phyloP scores from a whole-genome alignment of 2,888 invertebrate species.

The Drosophila bunnanda region DNA sequence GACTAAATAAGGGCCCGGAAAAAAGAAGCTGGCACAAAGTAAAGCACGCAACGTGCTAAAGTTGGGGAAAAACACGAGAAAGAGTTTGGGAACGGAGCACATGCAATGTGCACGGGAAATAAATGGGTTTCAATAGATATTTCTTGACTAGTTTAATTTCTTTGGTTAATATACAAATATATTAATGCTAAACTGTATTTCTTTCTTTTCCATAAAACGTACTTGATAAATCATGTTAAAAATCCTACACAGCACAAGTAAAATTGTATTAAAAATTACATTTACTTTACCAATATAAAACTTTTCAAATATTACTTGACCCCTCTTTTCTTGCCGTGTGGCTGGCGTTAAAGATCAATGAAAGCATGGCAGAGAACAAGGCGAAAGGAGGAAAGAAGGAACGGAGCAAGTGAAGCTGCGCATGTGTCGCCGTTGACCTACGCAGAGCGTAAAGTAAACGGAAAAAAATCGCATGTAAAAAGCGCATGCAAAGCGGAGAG shows the following conservation, averaged over 20 bases:
- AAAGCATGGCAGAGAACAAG: constrained; percentile 52
- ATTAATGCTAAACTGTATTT: too few species aligned
- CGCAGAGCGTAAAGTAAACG: constrained; percentile 72
- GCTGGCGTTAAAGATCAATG: constrained; percentile 76
- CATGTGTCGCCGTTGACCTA: constrained; percentile 82
- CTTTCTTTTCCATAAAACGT: too few species aligned
- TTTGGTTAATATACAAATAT: too few species aligned
- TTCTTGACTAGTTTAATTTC: too few species aligned
- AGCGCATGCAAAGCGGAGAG: constrained; percentile 41
- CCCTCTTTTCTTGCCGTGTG: constrained; percentile 17
- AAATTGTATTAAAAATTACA: too few species aligned
- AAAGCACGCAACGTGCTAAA: constrained; percentile 65
- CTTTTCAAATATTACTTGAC: too few species aligned
- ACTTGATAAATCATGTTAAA: too few species aligned
- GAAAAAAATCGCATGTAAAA: constrained; percentile 65
- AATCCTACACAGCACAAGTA: too few species aligned
- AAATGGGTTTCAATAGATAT: background rate
- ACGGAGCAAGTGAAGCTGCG: constrained; percentile 53
- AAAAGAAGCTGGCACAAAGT: constrained; percentile 40
- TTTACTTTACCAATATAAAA: too few species aligned
- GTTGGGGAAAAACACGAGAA: constrained; percentile 23
- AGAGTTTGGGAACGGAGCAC: constrained; percentile 41
- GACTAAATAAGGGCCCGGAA: constrained; percentile 53
- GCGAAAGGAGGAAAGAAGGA: constrained; percentile 18
- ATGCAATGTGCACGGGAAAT: constrained; percentile 53